A percentile compares a stretch with the other conserved stretches of the same genome.
Conservation (phyloP, 2,113 vertebrate genomes). For the Nansenia antarctica region DNA sequence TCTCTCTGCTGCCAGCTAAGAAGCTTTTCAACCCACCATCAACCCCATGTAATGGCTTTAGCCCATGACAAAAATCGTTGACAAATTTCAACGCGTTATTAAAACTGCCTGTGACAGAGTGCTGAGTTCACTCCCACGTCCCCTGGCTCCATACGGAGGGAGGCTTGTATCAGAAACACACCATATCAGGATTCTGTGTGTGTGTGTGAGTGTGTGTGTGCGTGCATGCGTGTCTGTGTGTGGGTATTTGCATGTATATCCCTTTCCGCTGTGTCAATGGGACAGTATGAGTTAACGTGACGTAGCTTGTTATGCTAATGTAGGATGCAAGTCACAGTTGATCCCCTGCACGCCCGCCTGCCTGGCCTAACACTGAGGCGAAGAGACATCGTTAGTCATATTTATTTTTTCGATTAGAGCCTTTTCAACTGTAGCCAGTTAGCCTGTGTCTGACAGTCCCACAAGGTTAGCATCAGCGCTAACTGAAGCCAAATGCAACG, state of each 20-base stretch:
- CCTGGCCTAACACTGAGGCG: conserved; percentile 37
- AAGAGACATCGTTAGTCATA: conserved; percentile 12
- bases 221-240: not conserved
- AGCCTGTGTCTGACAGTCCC: not conserved
- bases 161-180: not conserved
- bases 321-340: conserved; percentile 30
- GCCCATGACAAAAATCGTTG: not conserved
- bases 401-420: conserved; percentile 34
- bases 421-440: not conserved
- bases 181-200: not conserved
- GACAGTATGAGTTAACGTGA: conserved; percentile 46
- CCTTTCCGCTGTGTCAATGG: conserved; percentile 21
- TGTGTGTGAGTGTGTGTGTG: not conserved
- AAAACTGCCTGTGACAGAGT: not conserved
- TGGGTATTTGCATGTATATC: not conserved
- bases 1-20: not conserved
- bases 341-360: conserved; percentile 24
- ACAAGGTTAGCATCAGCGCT: conserved; percentile 7
- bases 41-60: not conserved
- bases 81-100: not conserved
- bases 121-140: not conserved
- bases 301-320: conserved; percentile 42
- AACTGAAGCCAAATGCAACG: not conserved
- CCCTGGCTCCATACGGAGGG: not conserved
- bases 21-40: not conserved